Conservation (phyloP, 1,140 invertebrate genomes). For the Holotrichia oblita region DNA sequence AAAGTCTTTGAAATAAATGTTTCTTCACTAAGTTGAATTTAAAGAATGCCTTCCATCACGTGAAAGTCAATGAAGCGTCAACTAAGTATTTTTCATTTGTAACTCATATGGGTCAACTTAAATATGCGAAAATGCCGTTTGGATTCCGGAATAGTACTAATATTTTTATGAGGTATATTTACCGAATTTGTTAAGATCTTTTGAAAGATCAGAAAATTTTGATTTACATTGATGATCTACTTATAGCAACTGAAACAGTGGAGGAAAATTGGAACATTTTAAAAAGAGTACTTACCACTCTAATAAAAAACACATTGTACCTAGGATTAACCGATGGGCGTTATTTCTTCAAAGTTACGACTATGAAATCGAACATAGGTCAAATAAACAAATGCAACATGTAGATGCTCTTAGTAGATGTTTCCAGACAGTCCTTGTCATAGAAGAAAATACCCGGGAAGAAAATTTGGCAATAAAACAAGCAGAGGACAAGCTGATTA, state of each 20-base stretch:
- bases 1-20: conserved; percentile 47
- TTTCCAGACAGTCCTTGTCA: conserved; percentile 39
- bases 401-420: too few species aligned
- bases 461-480: background rate
- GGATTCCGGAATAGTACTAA: conserved; percentile 32
- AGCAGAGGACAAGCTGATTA: conserved; percentile 1
- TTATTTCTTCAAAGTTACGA: conserved; percentile 44
- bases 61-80: conserved; percentile 41
- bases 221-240: conserved; percentile 49
- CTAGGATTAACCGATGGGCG: conserved; percentile 48
- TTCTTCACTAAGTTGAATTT: conserved; percentile 52
- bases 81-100: conserved; percentile 41
- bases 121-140: conserved; percentile 39
- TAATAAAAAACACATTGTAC: conserved; percentile 33
- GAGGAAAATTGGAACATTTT: conserved; percentile 46
- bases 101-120: conserved; percentile 39
- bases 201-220: conserved; percentile 21
- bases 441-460: conserved; percentile 3
- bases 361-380: conserved; percentile 48
- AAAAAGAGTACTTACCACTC: conserved; percentile 41
- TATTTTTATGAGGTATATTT: conserved; percentile 40
- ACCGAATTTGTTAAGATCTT: conserved; percentile 38
- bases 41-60: conserved; percentile 41
- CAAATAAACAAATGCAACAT: conserved; percentile 42
- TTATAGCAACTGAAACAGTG: conserved; percentile 44